Conservation (phyloP, 2,113 vertebrate species). For the Dipodomys spectabilis region DNA sequence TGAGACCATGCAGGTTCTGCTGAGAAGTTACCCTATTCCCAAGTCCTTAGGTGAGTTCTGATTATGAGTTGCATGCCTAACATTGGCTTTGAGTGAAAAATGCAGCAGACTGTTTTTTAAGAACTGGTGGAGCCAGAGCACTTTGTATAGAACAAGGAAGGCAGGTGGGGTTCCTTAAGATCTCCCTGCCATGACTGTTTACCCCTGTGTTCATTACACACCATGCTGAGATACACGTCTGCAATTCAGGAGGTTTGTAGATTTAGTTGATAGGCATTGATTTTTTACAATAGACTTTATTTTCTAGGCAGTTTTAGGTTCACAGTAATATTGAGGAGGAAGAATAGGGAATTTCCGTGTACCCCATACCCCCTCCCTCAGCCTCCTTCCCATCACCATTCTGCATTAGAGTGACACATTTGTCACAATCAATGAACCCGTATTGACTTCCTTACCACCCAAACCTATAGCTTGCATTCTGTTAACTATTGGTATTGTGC, state of each 20-base stretch:
- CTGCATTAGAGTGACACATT: neutral
- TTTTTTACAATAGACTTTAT: neutral
- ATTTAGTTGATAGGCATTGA: neutral
- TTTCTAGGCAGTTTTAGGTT: neutral
- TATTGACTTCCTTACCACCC: neutral
- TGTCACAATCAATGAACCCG: accelerated
- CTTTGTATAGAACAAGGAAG: neutral
- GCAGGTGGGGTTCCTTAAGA: accelerated
- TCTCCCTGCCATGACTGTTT: accelerated
- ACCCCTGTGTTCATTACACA: neutral
- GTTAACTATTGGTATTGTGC: neutral
- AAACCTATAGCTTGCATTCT: neutral
- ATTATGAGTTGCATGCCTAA: neutral
- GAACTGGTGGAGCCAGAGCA: neutral
- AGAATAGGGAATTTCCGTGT: neutral
- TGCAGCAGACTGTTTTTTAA: neutral
- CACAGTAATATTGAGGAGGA: neutral
- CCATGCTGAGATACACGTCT: neutral
- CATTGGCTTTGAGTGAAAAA: neutral
- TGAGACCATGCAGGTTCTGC: neutral
- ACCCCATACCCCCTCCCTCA: accelerated
- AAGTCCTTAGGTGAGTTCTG: neutral
- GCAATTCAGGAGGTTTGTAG: neutral
- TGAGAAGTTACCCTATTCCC: neutral
- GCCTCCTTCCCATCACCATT: neutral